These are phyloP conservation scores for Epizoanthus ramosus DNA, from an alignment of 92 coral and sea anemone species.

Conservation along the genomic window DNA sequence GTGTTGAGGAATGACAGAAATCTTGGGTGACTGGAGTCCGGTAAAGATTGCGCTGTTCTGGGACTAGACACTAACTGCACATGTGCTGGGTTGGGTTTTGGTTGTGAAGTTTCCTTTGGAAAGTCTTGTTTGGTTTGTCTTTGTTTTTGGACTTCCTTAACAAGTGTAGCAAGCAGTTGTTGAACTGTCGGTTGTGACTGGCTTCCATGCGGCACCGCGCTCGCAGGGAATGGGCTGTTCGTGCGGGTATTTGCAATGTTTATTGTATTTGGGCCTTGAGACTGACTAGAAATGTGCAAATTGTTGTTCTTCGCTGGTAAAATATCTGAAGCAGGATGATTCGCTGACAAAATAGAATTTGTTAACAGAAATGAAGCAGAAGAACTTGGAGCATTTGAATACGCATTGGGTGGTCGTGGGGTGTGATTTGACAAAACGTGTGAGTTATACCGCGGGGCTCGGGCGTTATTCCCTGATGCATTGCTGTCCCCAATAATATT, in stretches of 20 bases:
- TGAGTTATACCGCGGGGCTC: not conserved
- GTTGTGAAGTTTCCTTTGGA: not conserved
- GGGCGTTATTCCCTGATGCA: not conserved
- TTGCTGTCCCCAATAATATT: conserved; percentile 3
- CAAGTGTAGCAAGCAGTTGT: conserved; percentile 22
- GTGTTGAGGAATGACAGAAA: not conserved
- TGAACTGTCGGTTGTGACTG: conserved; percentile 3
- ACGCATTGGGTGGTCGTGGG: not conserved
- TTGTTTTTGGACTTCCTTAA: conserved; percentile 10
- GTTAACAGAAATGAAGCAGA: not conserved
- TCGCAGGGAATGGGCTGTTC: not conserved
- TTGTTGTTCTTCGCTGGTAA: not conserved
- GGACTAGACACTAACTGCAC: not conserved
- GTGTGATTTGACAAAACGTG: not conserved
- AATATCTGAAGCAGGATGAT: not conserved
- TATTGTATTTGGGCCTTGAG: not conserved
- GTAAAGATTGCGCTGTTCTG: not conserved
- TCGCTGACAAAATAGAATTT: not conserved
- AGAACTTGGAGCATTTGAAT: not conserved
- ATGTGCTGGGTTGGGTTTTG: not conserved
- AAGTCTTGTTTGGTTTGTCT: conserved; percentile 32
- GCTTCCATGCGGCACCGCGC: not conserved
- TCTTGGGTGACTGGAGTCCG: not conserved
- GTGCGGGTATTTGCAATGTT: not conserved
- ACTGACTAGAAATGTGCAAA: not conserved